phyloP scores from a whole-genome alignment of 2,113 vertebrate species.

The Perognathus longimembris region DNA sequence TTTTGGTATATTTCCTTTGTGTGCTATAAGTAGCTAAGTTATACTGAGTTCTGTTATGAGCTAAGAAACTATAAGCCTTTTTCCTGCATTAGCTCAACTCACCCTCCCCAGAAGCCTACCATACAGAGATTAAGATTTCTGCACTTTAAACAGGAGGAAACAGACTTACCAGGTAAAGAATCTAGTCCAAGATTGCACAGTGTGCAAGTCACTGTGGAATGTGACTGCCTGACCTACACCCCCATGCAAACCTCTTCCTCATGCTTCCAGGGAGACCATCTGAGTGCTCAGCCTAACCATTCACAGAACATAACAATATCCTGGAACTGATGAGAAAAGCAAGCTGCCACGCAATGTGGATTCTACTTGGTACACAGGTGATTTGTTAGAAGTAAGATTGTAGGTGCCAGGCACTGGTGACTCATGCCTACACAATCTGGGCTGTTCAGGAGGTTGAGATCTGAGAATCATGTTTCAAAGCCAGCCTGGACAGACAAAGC shows the following conservation, averaged over 20 bases:
- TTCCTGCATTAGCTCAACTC: conserved; percentile 37
- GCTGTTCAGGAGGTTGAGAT: too few relatives aligned
- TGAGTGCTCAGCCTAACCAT: not conserved
- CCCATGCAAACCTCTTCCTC: not conserved
- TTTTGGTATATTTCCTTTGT: not conserved
- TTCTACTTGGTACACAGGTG: not conserved
- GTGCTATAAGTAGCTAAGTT: conserved; percentile 25
- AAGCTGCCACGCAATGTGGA: not conserved
- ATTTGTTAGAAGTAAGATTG: not conserved
- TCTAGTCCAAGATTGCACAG: conserved; percentile 20
- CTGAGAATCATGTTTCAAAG: too few relatives aligned
- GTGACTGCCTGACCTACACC: not conserved
- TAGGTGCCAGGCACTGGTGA: too few relatives aligned
- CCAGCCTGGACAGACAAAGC: too few relatives aligned
- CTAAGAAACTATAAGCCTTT: conserved; percentile 16
- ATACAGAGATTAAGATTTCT: conserved; percentile 53
- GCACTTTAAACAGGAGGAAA: conserved; percentile 59
- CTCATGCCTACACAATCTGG: too few relatives aligned
- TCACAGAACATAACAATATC: not conserved
- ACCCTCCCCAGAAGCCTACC: conserved; percentile 1
- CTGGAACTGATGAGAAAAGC: not conserved
- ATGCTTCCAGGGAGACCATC: not conserved
- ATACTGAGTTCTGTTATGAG: conserved; percentile 23
- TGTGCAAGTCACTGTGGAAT: not conserved
- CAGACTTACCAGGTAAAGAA: conserved; percentile 13